These are phyloP conservation scores for Micropoecilia bifurca DNA, from an alignment of 2,797 vertebrate species.

Conservation along the genomic window DNA sequence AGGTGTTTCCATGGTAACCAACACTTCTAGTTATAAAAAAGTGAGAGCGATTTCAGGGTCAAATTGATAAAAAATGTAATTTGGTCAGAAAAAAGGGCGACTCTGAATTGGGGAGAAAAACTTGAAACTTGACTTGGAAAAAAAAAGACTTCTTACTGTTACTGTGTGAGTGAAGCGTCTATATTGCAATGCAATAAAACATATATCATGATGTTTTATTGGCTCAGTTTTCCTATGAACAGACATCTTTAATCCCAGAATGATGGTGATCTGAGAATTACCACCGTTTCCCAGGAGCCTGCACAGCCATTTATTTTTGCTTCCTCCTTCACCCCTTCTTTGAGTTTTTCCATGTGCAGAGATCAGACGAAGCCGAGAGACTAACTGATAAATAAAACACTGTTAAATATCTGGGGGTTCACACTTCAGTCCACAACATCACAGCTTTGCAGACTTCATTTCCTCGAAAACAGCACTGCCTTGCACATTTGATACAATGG, in stretches of 20 bases:
- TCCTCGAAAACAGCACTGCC: background rate
- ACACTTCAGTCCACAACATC: background rate
- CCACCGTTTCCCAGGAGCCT: conserved; percentile 15
- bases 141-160: background rate
- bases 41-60: background rate
- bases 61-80: background rate
- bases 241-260: conserved; percentile 39
- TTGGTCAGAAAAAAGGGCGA: background rate
- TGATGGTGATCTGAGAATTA: conserved; percentile 12
- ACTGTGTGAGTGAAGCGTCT: conserved; percentile 5
- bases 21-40: conserved; percentile 1
- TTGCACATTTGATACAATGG: background rate
- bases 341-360: background rate
- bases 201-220: background rate
- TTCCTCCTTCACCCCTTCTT: background rate
- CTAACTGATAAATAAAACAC: conserved; percentile 13
- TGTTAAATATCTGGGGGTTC: conserved; percentile 21
- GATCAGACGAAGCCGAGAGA: background rate
- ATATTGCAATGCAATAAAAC: conserved; percentile 20
- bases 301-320: background rate
- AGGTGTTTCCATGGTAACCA: conserved; percentile 80
- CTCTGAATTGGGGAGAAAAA: background rate
- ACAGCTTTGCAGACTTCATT: background rate
- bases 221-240: conserved; percentile 51
- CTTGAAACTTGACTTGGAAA: background rate